Conservation (phyloP, 2,888 invertebrate genomes). For the Epirrhoe tristata region DNA sequence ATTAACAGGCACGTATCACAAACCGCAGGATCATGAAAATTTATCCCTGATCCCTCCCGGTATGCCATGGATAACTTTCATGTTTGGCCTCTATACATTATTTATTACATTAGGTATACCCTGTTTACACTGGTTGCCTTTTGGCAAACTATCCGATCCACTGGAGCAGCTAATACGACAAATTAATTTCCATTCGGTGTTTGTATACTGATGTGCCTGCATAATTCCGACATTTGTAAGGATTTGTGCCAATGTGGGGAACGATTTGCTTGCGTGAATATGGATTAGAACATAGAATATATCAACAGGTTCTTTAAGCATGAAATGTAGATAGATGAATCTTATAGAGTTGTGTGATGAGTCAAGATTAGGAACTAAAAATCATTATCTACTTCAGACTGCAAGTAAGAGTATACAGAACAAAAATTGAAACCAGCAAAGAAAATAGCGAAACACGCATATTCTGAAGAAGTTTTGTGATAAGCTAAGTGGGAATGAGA, state of each 20-base stretch:
- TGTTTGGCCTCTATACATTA: slow-evolving; percentile 80
- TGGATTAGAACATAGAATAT: slow-evolving; percentile 3
- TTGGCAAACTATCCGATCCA: slow-evolving; percentile 65
- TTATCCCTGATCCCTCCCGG: slow-evolving; percentile 74
- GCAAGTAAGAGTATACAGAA: too few relatives aligned
- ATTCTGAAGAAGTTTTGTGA: not conserved
- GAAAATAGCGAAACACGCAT: not conserved
- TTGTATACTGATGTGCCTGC: slow-evolving; percentile 54
- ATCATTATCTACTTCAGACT: not conserved
- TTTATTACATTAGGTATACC: slow-evolving; percentile 77
- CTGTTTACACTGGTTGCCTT: slow-evolving; percentile 75
- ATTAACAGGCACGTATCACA: slow-evolving; percentile 78
- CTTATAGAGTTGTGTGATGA: not conserved
- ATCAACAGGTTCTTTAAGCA: not conserved
- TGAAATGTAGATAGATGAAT: not conserved
- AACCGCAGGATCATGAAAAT: slow-evolving; percentile 84
- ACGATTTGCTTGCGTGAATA: slow-evolving; percentile 41
- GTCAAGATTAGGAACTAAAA: not conserved
- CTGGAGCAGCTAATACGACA: slow-evolving; percentile 58
- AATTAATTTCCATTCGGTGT: slow-evolving; percentile 65
- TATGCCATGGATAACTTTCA: slow-evolving; percentile 75
- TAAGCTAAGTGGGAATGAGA: not conserved
- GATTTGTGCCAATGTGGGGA: slow-evolving; percentile 42
- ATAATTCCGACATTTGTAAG: slow-evolving; percentile 47
- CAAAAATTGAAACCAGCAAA: not conserved